Evolutionary conservation across 2,888 invertebrate genomes (phyloP), one percentile per base, ranked within the genome.

Genomic region (Drosophila sordidula): DNA sequence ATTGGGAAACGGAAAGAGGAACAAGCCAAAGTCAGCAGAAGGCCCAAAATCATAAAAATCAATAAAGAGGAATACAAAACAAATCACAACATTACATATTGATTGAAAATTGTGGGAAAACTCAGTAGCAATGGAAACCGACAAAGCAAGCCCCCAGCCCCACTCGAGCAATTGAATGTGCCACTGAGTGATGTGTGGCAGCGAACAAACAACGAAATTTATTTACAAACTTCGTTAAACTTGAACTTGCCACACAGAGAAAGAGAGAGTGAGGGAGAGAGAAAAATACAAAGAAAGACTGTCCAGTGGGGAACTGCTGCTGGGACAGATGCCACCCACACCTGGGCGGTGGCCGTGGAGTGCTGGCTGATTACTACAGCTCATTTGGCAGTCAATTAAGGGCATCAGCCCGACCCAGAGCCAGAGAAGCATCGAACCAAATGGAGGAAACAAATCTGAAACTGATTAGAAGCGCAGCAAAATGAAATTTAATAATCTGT

Each of bases 361-460:
- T 38, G 42, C 29, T 32, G 38, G 32, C n/a, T 14, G 62, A 76
- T 80, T 76, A 62, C 34, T 26, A 56, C 72, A 66, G 55, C 62
- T 54, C 77, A 76, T 80, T 80, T 72, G 67, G 52, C 73, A 77
- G 52, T 59, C 76, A 80, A 76, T 76, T 80, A 80, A 44, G 75
- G 56, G 72, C 47, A 75, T 25, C 46, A 46, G 49, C 36, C 34
- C 34, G 26, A 29, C 0, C 18, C 18, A 9, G 16, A 32, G 38
- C 32, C 39, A 12, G 18, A 29, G 14, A 2, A 36, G 22, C 36
- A 32, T 25, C 11, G 26, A 26, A 12, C 25, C 29, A 8, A 34
- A 57, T 14, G 18, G 9, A 41, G 51, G 9, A 16, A 11, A 26
- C 41, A 52, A 16, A 41, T 9, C 45, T 12, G n/a, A 51, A 34